These are phyloP conservation scores for Coleophora flavipennella DNA, from an alignment of 2,888 invertebrate species.

Conservation along the genomic window DNA sequence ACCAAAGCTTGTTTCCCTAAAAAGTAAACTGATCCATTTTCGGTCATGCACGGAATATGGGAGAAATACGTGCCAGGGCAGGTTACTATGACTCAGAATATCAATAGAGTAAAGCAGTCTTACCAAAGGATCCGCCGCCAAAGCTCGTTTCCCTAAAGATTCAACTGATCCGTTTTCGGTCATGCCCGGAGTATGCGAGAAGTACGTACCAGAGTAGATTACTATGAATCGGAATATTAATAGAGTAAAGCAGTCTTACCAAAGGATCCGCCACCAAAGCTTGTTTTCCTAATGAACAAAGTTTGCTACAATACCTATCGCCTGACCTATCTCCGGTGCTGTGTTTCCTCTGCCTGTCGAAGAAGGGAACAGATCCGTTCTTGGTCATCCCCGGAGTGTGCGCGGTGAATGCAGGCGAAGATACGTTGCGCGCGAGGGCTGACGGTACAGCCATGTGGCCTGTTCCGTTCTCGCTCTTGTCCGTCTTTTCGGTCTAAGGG, in stretches of 20 bases:
- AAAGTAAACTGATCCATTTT: slow-evolving; percentile 92
- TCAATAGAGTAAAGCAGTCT: too few relatives aligned
- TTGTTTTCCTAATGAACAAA: slow-evolving; percentile 4
- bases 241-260: too few relatives aligned
- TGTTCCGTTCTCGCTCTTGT: slow-evolving; percentile 40
- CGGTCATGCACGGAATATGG: slow-evolving; percentile 80
- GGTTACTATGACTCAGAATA: too few relatives aligned
- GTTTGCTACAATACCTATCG: slow-evolving; percentile 22
- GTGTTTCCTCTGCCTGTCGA: slow-evolving; percentile 88
- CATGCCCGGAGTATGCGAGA: too few relatives aligned
- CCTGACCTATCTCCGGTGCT: slow-evolving; percentile 82
- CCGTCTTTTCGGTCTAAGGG: neutral
- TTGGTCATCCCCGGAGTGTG: slow-evolving; percentile 82
- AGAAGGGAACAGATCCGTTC: slow-evolving; percentile 92
- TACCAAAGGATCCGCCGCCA: neutral
- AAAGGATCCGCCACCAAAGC: slow-evolving; percentile 1
- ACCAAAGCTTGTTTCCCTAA: slow-evolving; percentile 2
- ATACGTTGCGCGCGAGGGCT: slow-evolving; percentile 84
- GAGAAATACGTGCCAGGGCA: slow-evolving; percentile 89
- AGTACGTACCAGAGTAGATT: too few relatives aligned
- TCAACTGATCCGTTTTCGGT: too few relatives aligned
- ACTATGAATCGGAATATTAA: too few relatives aligned
- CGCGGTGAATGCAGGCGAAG: slow-evolving; percentile 87
- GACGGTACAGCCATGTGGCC: slow-evolving; percentile 8
- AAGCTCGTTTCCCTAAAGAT: slow-evolving; percentile 3